Evolutionary conservation across 2,888 invertebrate species (phyloP), one percentile per base, ranked within the genome.

Genomic region (Bellardia pandia): DNA sequence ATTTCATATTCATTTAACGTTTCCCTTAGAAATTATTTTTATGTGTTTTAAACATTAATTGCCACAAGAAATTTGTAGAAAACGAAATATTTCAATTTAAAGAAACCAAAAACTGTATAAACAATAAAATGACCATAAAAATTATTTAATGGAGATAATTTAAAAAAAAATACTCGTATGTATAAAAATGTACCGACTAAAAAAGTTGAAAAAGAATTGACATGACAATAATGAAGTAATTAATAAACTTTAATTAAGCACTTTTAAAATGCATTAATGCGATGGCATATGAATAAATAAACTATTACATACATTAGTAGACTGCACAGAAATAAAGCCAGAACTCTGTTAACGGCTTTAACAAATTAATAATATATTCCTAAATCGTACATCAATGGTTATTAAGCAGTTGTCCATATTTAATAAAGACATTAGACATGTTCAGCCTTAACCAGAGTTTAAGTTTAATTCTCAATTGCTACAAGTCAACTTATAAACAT

Each of bases 211-310:
- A 5, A 30, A 16, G 56, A 81, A 85, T 60, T 85, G 66, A 85
- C 64, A 85, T 82, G 87, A 85, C 78, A 85, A 82, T 85, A 87
- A 87, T 87, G 82, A 78, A 78, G 87, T 82, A 66, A 85, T 87
- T 87, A 87, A 87, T 87, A 82, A 78, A 81, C 85, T 58, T 82
- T 85, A 85, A 85, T 87, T 85, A 85, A 87, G 85, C 77, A 78
- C 64, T 85, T 80, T 80, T 82, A 71, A 85, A 85, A 82, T 76
- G 33, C 85, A 85, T 83, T 83, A 83, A 85, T 64, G 58, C n/a
- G 66, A 72, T 82, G 66, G 68, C 16, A 40, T n/a, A 75, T 79
- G 79, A 68, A 85, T 85, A 79, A 85, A 79, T 68, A 79, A 85
- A 69, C 68, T 45, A 23, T 51, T 11, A 66, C 30, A 51, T 11